Evolutionary conservation across 2,113 vertebrate genomes (phyloP), one percentile per base, ranked within the genome.

Genomic region (Eupsittula cactorum): DNA sequence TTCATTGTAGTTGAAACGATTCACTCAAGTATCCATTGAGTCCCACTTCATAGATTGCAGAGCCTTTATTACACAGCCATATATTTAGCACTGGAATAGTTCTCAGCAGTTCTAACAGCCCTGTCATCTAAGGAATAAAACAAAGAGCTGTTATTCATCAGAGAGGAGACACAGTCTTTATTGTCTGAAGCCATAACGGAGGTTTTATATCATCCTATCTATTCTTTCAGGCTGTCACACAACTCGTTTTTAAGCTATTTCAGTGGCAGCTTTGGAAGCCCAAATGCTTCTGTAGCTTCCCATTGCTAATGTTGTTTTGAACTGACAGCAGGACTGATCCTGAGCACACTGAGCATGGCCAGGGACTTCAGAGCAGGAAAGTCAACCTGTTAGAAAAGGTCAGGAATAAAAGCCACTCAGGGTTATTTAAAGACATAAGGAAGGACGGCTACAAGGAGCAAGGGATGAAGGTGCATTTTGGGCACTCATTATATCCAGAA

Each of bases 131-230:
- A 73, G 81, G 95, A 70, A 64, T 86, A 91, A 95, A 96, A 97
- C 97, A 97, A 97, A 95, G 95, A 93, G 85, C 80, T 88, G 85
- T 96, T 95, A 95, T 97, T 95, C 87, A 94, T 93, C 94, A 60
- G 76, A 87, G 70, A 37, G 23, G 86, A 96, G 87, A 93, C 94
- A 96, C 79, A 92, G 89, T 28, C 89, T 94, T 94, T 85, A 91
- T 92, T 94, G 91, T 97, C 82, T 93, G 76, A 90, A 88, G 94
- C 87, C 55, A 57, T 9, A 60, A 85, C 63, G 67, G 83, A 68
- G 90, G 75, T 93, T 90, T 88, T 88, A 42, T 90, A 69, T 62
- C 81, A 35, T 53, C 39, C 64, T 74, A 64, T 89, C 95, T 90
- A 18, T 90, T 86, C 88, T 81, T 63, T 37, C 78, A 84, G 18